phyloP scores from a whole-genome alignment of 2,888 invertebrate genomes.

The Zygaena filipendulae region DNA sequence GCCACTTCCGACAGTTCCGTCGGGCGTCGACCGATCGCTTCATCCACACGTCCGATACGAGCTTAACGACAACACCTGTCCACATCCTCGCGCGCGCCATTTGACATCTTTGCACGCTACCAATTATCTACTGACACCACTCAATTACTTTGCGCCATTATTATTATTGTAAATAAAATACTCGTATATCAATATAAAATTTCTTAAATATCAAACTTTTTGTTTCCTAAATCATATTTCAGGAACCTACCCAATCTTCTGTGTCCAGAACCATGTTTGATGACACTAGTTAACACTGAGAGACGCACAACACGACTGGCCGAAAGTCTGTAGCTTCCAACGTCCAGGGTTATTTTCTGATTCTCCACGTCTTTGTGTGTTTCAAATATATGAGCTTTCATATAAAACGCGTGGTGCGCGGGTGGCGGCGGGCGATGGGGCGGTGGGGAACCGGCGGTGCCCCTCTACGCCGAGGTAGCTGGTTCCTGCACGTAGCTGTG shows the following conservation, averaged over 20 bases:
- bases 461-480: conserved; percentile 36
- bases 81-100: too few relatives aligned
- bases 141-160: too few relatives aligned
- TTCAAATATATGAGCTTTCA: conserved; percentile 46
- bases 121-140: too few relatives aligned
- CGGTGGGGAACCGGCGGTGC: conserved; percentile 26
- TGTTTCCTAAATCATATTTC: too few relatives aligned
- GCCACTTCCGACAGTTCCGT: too few relatives aligned
- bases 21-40: too few relatives aligned
- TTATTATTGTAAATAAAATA: too few relatives aligned
- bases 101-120: too few relatives aligned
- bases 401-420: conserved; percentile 32
- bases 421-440: conserved; percentile 24
- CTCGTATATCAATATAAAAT: too few relatives aligned
- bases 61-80: too few relatives aligned
- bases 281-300: conserved; percentile 65
- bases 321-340: conserved; percentile 49
- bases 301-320: conserved; percentile 69
- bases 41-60: too few relatives aligned
- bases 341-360: conserved; percentile 67
- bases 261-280: conserved; percentile 64
- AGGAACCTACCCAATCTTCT: conserved; percentile 60
- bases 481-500: too few relatives aligned
- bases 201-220: conserved; percentile 7
- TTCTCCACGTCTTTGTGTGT: conserved; percentile 43